Base-by-base conservation (phyloP, 2,888 invertebrate species). In the Phymatocera aterrima region DNA sequence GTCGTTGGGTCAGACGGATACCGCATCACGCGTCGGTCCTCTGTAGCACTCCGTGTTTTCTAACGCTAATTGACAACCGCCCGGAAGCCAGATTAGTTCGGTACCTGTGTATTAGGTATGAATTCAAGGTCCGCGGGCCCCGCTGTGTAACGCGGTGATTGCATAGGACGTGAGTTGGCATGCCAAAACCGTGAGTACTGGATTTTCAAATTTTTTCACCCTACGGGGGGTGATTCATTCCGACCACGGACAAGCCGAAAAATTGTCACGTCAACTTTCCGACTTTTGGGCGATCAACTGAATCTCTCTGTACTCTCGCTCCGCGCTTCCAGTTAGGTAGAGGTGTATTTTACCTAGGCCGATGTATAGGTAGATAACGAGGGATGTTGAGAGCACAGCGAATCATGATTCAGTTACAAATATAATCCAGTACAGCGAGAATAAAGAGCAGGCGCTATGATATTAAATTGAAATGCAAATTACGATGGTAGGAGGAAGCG, bases 391-490 rank as follows among this genome's bases (percentile, higher is more conserved):
- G n/a, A 43, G 5, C 12, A 43, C 12, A 43, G 10, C 43, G 43
- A 68, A 21, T 28, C 24, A 43, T 43, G 65, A 40, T 24, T 43
- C 12, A 8, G 6, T 61, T n/a, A 43, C 65, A 65, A 65, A 12
- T 65, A 21, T 24, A 24, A 10, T 6, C 5, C 1, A 21, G 21
- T 1, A 18, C 18, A 34, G 64, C 37, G 10, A 37, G 5, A 34
- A 43, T 24, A 46, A 46, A 24, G 10, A 24, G 46, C 68, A 10
- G 24, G 37, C 18, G 18, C 61, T 68, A 15, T 68, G n/a, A n/a
- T 82, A 83, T 82, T 80, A 79, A 80, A 83, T 83, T 83, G 82
- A 83, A 83, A 83, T 83, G 83, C 81, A 83, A 83, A 83, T 83
- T 82, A 46, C 46, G 43, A 15, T 43, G 43, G 15, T 24, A 10